phyloP scores from a whole-genome alignment of 1,140 invertebrate genomes.

The Phymastichus coffea region DNA sequence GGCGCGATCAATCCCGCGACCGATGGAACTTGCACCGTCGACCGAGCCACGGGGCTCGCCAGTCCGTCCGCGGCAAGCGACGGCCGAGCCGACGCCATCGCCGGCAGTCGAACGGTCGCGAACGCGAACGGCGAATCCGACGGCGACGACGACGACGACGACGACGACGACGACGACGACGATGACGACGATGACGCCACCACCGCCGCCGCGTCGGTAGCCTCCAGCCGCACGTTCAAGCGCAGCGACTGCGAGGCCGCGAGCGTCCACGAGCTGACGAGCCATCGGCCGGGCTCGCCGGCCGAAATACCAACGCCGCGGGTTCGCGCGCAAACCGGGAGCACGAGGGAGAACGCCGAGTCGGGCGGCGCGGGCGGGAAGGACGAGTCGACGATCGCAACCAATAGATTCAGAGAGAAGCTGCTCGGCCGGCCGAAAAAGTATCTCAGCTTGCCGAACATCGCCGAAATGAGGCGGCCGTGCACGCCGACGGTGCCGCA shows the following conservation, averaged over 20 bases:
- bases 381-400: background rate
- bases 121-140: background rate
- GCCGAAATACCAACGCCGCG: background rate
- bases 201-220: background rate
- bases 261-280: background rate
- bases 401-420: background rate
- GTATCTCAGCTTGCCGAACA: constrained; percentile 13
- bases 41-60: background rate
- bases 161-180: background rate
- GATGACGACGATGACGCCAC: background rate
- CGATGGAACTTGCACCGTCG: background rate
- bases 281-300: background rate
- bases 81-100: background rate
- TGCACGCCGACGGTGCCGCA: too few relatives aligned
- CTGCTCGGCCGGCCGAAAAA: background rate
- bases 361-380: too few relatives aligned
- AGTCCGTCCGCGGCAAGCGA: background rate
- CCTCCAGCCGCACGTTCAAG: background rate
- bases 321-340: background rate
- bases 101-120: too few relatives aligned
- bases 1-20: background rate
- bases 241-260: background rate
- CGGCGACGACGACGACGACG: background rate
- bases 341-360: background rate
- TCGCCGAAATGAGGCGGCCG: background rate